Percentiles rank a stretch among this genome's conserved stretches.
These are phyloP conservation scores for Mellivora capensis DNA, from an alignment of 2,113 vertebrate genomes.

Conservation along the genomic window DNA sequence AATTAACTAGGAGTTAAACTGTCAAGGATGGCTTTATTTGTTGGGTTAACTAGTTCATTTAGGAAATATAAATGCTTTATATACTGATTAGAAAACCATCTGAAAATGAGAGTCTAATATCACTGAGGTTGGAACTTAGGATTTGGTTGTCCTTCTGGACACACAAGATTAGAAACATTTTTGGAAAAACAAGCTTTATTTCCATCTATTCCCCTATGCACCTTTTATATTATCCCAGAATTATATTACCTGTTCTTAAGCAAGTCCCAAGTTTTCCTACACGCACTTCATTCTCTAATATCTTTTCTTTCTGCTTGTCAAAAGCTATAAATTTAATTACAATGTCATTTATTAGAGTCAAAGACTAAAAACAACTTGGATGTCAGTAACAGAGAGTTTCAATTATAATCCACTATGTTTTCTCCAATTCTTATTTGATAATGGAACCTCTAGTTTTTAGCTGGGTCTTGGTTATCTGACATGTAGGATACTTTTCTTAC, in stretches of 20 bases:
- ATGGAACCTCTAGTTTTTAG: neutral
- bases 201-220: neutral
- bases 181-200: neutral
- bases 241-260: neutral
- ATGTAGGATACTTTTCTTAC: neutral
- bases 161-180: neutral
- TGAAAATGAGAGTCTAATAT: neutral
- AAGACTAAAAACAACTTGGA: neutral
- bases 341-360: neutral
- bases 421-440: neutral
- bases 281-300: neutral
- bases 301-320: neutral
- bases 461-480: neutral
- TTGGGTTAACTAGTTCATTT: neutral
- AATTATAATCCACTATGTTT: neutral
- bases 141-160: neutral
- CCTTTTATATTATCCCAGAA: neutral
- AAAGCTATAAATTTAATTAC: neutral
- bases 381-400: neutral
- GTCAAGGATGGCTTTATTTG: neutral
- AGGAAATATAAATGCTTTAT: neutral
- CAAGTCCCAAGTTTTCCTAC: neutral
- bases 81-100: neutral
- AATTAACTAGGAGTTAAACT: neutral
- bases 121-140: neutral